These are phyloP conservation scores for Ylistrum balloti DNA, from an alignment of 1,140 invertebrate genomes.

Conservation along the genomic window DNA sequence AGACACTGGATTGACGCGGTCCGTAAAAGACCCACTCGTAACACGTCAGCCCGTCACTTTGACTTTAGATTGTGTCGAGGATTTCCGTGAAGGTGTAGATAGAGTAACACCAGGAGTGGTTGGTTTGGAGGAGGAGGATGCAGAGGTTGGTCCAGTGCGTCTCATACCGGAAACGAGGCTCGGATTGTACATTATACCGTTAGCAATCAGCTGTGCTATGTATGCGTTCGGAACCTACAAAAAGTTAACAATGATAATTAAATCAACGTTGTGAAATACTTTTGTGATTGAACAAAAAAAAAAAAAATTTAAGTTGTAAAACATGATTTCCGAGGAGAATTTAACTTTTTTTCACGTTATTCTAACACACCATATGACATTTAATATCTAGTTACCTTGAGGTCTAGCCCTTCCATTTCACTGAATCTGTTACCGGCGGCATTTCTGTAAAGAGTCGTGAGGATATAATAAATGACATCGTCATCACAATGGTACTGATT, in stretches of 20 bases:
- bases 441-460: constrained; percentile 53
- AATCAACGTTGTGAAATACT: too few species aligned
- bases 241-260: constrained; percentile 25
- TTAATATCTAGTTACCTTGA: too few species aligned
- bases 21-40: neutral
- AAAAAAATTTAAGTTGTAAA: too few species aligned
- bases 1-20: neutral
- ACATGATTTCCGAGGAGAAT: too few species aligned
- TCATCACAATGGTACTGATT: too few species aligned
- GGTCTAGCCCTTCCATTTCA: constrained; percentile 42
- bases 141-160: neutral
- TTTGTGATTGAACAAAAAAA: too few species aligned
- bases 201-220: neutral
- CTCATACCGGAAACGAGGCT: neutral
- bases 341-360: too few species aligned
- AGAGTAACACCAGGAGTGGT: neutral
- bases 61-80: neutral
- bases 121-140: neutral
- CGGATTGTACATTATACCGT: constrained; percentile 32
- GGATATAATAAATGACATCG: too few species aligned
- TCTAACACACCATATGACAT: too few species aligned
- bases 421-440: constrained; percentile 53
- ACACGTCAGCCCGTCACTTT: neutral
- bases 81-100: neutral
- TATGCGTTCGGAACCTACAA: neutral